A percentile compares a stretch with the other conserved stretches of the same genome.
These are phyloP conservation scores for Pterocles burchelli DNA, from an alignment of 2,113 vertebrate genomes.

Conservation along the genomic window DNA sequence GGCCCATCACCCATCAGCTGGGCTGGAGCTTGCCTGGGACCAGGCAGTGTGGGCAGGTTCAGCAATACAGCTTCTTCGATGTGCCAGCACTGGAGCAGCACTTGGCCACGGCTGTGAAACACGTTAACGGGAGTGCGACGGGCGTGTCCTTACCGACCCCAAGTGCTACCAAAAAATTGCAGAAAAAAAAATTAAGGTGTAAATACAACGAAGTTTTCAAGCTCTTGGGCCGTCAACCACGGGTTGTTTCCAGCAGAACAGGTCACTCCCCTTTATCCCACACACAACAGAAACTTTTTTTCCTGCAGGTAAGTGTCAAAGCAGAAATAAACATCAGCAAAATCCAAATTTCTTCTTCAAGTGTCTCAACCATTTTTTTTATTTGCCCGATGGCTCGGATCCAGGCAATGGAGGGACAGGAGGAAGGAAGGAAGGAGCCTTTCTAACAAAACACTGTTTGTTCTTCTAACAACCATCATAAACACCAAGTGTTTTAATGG, in stretches of 20 bases:
- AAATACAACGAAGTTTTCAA: background rate
- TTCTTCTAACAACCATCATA: background rate
- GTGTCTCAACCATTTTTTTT: background rate
- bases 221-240: background rate
- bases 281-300: background rate
- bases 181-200: background rate
- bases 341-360: background rate
- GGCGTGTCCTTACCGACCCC: background rate
- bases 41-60: background rate
- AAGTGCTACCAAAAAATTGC: background rate
- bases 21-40: background rate
- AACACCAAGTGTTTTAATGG: background rate
- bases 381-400: background rate
- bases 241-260: background rate
- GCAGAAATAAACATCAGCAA: background rate
- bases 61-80: background rate
- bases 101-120: background rate
- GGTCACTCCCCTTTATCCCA: background rate
- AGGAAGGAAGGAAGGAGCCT: background rate
- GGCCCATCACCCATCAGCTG: background rate
- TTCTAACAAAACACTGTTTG: background rate
- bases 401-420: background rate
- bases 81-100: background rate
- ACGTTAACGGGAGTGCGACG: rapidly evolving
- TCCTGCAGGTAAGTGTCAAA: background rate